These are phyloP conservation scores for Benitochromis conjunctus DNA, from an alignment of 2,113 vertebrate species.

Conservation along the genomic window DNA sequence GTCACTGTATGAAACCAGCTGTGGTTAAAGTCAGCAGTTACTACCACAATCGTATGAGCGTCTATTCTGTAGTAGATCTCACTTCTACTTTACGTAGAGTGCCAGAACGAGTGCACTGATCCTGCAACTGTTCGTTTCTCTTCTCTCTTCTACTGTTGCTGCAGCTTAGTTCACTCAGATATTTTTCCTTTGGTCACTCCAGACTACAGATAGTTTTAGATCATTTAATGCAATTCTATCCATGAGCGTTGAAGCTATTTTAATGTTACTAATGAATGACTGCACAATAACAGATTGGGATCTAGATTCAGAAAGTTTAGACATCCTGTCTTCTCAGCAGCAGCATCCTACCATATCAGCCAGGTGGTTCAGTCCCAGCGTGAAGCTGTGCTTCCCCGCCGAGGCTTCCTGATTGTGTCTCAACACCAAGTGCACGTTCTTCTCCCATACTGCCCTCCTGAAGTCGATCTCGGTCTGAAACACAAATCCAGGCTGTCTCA, in stretches of 20 bases:
- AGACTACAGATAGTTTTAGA: neutral
- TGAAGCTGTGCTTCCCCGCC: conserved; percentile 75
- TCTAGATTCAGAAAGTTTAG: neutral
- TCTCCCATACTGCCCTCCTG: conserved; percentile 79
- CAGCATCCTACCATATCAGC: conserved; percentile 78
- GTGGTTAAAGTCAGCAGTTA: neutral
- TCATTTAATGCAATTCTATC: neutral
- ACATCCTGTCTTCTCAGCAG: neutral
- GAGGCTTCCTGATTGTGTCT: conserved; percentile 81
- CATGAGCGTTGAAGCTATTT: neutral
- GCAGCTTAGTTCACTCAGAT: neutral
- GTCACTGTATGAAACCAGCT: neutral
- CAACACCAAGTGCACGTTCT: conserved; percentile 71
- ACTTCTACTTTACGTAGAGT: neutral
- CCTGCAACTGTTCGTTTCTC: neutral
- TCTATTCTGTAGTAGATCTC: neutral
- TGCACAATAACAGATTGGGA: neutral
- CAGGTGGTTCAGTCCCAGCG: conserved; percentile 81
- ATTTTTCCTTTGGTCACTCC: neutral
- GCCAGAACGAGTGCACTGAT: neutral
- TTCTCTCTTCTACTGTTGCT: neutral
- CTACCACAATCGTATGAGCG: neutral
- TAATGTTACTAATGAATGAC: neutral
- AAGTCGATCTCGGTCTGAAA: conserved; percentile 68
- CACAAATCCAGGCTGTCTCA: neutral